phyloP scores from a whole-genome alignment of 2,888 invertebrate genomes.

The Oxycera nigricornis region DNA sequence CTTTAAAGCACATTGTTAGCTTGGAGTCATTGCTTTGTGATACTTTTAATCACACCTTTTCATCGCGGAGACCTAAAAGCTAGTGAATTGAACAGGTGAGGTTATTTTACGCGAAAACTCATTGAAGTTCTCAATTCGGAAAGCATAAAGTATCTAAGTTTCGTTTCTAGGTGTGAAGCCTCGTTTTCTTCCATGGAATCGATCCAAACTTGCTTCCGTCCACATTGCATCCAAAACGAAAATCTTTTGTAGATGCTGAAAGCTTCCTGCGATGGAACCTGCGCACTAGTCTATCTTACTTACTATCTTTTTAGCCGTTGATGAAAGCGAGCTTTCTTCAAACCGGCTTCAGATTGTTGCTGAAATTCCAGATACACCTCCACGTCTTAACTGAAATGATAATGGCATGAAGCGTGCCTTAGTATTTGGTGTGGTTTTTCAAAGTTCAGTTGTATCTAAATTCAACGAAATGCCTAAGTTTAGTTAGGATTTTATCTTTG shows the following conservation, averaged over 20 bases:
- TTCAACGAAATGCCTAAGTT: slow-evolving; percentile 4
- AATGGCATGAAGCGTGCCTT: slow-evolving; percentile 5
- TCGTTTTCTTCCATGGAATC: not conserved
- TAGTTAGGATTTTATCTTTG: slow-evolving; percentile 33
- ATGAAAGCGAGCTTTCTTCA: not conserved
- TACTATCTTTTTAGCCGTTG: not conserved
- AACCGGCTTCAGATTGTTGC: slow-evolving; percentile 15
- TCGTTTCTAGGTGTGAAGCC: not conserved
- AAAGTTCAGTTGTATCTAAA: slow-evolving; percentile 14
- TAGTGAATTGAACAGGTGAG: no score
- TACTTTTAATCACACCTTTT: no score
- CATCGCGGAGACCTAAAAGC: no score
- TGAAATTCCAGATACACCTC: slow-evolving; percentile 10
- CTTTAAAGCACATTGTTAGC: no score
- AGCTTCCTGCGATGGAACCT: not conserved
- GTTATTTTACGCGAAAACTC: no score
- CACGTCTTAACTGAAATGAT: not conserved
- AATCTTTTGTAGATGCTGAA: not conserved
- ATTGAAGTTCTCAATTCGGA: no score
- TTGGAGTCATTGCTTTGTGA: no score
- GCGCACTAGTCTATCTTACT: not conserved
- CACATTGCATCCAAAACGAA: not conserved
- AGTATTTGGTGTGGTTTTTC: not conserved
- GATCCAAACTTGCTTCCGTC: not conserved
- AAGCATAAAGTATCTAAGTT: no score